Percentiles rank a stretch among this genome's conserved stretches.
Conservation (phyloP, 2,797 vertebrate species). For the Geotrypetes seraphini region DNA sequence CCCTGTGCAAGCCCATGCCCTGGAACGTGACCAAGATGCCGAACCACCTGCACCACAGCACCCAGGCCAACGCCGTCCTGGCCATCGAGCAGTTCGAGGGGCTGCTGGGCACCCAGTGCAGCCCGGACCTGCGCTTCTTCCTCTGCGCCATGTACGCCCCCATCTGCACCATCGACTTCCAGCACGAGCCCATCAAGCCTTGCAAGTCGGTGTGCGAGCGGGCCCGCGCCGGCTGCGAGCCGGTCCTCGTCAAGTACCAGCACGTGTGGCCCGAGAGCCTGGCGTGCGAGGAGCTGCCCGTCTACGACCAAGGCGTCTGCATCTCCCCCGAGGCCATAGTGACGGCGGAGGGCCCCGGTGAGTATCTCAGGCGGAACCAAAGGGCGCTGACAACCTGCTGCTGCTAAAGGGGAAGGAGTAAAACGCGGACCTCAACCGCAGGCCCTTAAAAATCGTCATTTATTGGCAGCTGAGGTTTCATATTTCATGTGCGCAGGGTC, state of each 20-base stretch:
- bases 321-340: conserved; percentile 96
- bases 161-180: conserved; percentile 96
- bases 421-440: too few species aligned
- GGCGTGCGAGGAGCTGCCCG: conserved; percentile 83
- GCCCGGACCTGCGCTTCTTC: conserved; percentile 87
- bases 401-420: too few species aligned
- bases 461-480: too few species aligned
- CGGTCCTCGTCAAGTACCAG: conserved; percentile 83
- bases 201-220: conserved; percentile 91
- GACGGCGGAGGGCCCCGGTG: conserved; percentile 81
- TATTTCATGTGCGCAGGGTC: too few species aligned
- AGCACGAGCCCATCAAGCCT: conserved; percentile 94
- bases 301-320: conserved; percentile 92
- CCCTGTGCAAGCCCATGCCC: conserved; percentile 81
- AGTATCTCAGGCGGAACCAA: too few species aligned
- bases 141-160: conserved; percentile 97
- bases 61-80: conserved; percentile 93
- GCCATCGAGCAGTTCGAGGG: conserved; percentile 96
- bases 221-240: conserved; percentile 84
- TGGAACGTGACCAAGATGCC: conserved; percentile 99
- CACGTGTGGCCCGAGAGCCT: conserved; percentile 93
- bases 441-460: too few species aligned
- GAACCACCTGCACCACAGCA: conserved; percentile 98
- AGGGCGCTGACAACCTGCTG: too few species aligned
- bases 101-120: conserved; percentile 82